phyloP scores from a whole-genome alignment of 2,797 vertebrate species.

The Babyrousa celebensis region DNA sequence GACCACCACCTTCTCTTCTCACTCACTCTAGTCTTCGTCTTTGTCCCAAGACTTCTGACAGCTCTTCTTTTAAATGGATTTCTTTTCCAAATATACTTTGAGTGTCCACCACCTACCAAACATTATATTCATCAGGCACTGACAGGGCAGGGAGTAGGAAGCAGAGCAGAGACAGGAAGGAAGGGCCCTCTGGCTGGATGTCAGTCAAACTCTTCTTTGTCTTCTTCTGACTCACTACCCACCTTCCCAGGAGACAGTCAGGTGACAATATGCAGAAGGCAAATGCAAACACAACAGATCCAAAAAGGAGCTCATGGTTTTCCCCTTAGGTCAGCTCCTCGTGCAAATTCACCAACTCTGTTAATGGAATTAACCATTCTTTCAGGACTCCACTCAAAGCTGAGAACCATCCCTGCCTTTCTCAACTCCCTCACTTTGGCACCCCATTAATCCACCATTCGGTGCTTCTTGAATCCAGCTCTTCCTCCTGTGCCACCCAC shows the following conservation, averaged over 20 bases:
- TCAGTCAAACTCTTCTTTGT: background rate
- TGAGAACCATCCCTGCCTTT: background rate
- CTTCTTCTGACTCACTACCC: background rate
- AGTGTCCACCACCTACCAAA: background rate
- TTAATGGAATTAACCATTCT: background rate
- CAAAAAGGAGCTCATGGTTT: slow-evolving; percentile 3
- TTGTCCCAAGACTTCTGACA: slow-evolving; percentile 38
- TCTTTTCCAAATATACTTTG: slow-evolving; percentile 35
- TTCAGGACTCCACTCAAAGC: background rate
- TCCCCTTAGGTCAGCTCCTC: background rate
- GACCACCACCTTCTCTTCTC: background rate
- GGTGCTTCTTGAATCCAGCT: background rate
- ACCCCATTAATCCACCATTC: background rate
- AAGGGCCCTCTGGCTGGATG: background rate
- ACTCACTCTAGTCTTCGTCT: background rate
- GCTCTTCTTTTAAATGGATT: slow-evolving; percentile 27
- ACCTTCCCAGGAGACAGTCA: background rate
- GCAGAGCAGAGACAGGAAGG: slow-evolving; percentile 20
- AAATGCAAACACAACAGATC: background rate
- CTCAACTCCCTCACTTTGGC: background rate
- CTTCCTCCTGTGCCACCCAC: background rate
- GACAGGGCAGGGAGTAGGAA: background rate
- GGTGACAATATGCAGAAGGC: background rate
- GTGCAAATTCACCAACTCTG: background rate
- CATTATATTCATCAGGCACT: background rate